Percentiles rank a stretch among this genome's conserved stretches.
Conservation (phyloP, 2,113 vertebrate genomes). For the Etheostoma cragini region DNA sequence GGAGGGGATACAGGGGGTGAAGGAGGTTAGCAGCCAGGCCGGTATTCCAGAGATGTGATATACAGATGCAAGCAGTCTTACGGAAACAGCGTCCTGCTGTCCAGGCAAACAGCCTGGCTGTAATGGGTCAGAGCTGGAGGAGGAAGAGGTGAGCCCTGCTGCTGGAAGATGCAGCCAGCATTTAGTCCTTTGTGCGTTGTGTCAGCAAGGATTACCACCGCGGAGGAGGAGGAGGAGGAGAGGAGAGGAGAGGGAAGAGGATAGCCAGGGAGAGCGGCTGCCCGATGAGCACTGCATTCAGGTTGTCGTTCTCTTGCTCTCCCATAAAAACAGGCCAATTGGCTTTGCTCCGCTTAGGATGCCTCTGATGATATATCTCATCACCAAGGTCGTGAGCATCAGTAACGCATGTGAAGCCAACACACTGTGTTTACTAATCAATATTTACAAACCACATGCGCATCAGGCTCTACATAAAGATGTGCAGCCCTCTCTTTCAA, state of each 20-base stretch:
- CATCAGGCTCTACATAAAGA: slow-evolving; percentile 48
- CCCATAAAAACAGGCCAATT: slow-evolving; percentile 46
- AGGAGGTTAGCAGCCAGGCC: slow-evolving; percentile 50
- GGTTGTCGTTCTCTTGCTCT: slow-evolving; percentile 48
- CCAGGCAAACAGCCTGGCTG: slow-evolving; percentile 21
- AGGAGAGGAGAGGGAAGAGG: slow-evolving; percentile 55
- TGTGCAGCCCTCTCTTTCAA: slow-evolving; percentile 44
- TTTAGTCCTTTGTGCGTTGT: slow-evolving; percentile 79
- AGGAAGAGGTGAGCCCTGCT: slow-evolving; percentile 47
- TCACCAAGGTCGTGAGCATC: slow-evolving; percentile 26
- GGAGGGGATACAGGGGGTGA: slow-evolving; percentile 47
- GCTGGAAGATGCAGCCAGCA: slow-evolving; percentile 61
- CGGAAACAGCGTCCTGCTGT: slow-evolving; percentile 42
- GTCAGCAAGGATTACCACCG: slow-evolving; percentile 80
- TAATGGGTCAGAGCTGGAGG: slow-evolving; percentile 43
- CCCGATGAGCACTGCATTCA: slow-evolving; percentile 60
- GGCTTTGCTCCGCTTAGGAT: slow-evolving; percentile 32
- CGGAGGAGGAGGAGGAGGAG: slow-evolving; percentile 55
- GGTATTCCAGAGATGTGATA: slow-evolving; percentile 57
- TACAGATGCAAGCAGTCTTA: slow-evolving; percentile 42
- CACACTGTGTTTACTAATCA: slow-evolving; percentile 52
- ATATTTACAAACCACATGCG: slow-evolving; percentile 60
- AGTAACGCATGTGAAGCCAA: slow-evolving; percentile 37
- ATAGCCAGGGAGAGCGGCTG: slow-evolving; percentile 54
- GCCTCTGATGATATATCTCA: slow-evolving; percentile 50